phyloP scores from a whole-genome alignment of 2,888 invertebrate genomes.

The Calliopum simillimum region DNA sequence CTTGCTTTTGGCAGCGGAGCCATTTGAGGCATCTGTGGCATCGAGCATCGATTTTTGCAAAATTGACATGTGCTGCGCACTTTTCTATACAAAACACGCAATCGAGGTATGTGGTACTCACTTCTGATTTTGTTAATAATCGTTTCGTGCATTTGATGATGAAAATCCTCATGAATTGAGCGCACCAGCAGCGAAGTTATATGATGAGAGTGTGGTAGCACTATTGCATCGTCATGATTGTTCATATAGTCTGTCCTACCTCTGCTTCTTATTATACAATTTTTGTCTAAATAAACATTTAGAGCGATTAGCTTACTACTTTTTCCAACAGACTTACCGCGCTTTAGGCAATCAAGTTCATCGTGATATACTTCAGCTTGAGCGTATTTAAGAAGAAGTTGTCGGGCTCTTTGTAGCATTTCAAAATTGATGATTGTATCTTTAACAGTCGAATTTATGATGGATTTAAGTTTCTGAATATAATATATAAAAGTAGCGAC shows the following conservation, averaged over 20 bases:
- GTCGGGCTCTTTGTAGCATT: neutral
- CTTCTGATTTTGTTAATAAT: constrained; percentile 31
- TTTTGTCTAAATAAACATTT: constrained; percentile 35
- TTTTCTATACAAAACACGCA: constrained; percentile 27
- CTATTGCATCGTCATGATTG: constrained; percentile 28
- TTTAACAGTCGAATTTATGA: neutral
- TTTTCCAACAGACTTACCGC: constrained; percentile 29
- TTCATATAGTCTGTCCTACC: constrained; percentile 29
- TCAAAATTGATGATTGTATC: neutral
- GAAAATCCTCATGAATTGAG: constrained; percentile 27
- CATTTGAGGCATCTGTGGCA: constrained; percentile 27
- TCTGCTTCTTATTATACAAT: constrained; percentile 19
- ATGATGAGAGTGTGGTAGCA: constrained; percentile 29
- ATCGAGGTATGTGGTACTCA: constrained; percentile 28
- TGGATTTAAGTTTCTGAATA: neutral
- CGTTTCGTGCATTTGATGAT: constrained; percentile 35
- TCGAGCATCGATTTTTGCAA: constrained; percentile 30
- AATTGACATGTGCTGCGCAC: constrained; percentile 31
- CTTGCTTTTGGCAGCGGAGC: neutral
- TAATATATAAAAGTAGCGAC: constrained; percentile 3
- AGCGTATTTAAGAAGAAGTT: constrained; percentile 6
- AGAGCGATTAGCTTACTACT: constrained; percentile 30
- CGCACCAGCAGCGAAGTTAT: constrained; percentile 33
- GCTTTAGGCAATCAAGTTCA: constrained; percentile 23
- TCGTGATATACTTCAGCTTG: constrained; percentile 27